Evolutionary conservation across 2,888 invertebrate species (phyloP), one percentile per base, ranked within the genome.

Genomic region (Hydraecia micacea): DNA sequence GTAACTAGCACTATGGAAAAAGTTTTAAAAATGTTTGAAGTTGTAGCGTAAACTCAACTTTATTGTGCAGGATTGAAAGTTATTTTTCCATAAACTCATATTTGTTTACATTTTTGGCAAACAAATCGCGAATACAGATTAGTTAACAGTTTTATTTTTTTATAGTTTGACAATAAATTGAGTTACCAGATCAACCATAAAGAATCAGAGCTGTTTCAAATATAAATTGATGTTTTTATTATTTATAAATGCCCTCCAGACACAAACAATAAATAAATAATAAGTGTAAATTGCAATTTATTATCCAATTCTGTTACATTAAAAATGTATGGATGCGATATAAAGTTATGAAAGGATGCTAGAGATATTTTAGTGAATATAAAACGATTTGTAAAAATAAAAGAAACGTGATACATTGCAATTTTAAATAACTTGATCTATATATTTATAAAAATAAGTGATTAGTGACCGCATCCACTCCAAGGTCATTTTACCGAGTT

Each of bases 281-380:
- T 25, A 63, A 0, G 15, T 73, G 73, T 25, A 65, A 73, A 73
- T 70, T 86, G 62, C 66, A 81, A 73, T 86, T 67, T 73, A 32
- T 63, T 75, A 69, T 70, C 66, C 66, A 81, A 85, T 81, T 80
- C 21, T 67, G 52, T 70, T 7, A n/a, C 70, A 81, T 83, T 73
- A 67, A 63, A 71, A 52, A 83, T 86, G n/a, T n/a, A 86, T 81
- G 55, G 42, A 67, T 65, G 32, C 25, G 21, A 36, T 28, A 63
- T 8, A 28, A 58, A 36, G 28, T 6, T 52, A 9, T 76, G 39
- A 32, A 58, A 68, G 8, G 4, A 8, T 39, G 8, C 18, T 39
- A 4, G 42, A 65, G 4, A 15, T 15, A 32, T 46, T 60, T 81
- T 42, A 11, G 4, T 42, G 18, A 39, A 60, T 36, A 25, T 4